Conservation (phyloP, 2,888 invertebrate genomes). For the Idaea biselata region DNA sequence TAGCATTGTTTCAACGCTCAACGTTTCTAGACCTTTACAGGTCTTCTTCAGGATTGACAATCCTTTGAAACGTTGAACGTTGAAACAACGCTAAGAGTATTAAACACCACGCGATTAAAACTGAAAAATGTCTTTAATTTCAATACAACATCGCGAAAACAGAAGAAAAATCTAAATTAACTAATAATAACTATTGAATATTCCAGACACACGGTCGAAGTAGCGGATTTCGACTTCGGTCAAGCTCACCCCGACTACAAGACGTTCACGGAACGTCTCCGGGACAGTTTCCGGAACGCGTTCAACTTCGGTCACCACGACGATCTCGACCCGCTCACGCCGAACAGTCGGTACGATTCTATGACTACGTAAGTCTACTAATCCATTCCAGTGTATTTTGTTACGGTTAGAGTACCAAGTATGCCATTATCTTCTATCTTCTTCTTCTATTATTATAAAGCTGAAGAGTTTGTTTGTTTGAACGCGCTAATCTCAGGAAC, state of each 20-base stretch:
- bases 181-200: constrained; percentile 7
- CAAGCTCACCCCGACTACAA: constrained; percentile 92
- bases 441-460: too few relatives aligned
- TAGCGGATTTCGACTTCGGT: constrained; percentile 95
- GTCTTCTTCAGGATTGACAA: too few relatives aligned
- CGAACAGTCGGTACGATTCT: constrained; percentile 77
- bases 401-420: not conserved
- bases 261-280: constrained; percentile 90
- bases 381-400: constrained; percentile 19
- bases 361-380: constrained; percentile 66
- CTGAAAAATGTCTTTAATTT: too few relatives aligned
- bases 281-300: constrained; percentile 84
- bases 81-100: too few relatives aligned
- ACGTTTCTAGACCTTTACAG: too few relatives aligned
- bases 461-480: too few relatives aligned
- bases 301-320: constrained; percentile 61
- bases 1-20: too few relatives aligned
- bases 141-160: too few relatives aligned
- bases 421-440: not conserved
- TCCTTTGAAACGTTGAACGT: too few relatives aligned
- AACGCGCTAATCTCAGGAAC: too few relatives aligned
- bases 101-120: too few relatives aligned
- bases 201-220: constrained; percentile 89
- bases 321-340: constrained; percentile 65
- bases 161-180: too few relatives aligned